A percentile compares a stretch with the other conserved stretches of the same genome.
phyloP scores from a whole-genome alignment of 1,140 invertebrate species.

The Cyclina sinensis region DNA sequence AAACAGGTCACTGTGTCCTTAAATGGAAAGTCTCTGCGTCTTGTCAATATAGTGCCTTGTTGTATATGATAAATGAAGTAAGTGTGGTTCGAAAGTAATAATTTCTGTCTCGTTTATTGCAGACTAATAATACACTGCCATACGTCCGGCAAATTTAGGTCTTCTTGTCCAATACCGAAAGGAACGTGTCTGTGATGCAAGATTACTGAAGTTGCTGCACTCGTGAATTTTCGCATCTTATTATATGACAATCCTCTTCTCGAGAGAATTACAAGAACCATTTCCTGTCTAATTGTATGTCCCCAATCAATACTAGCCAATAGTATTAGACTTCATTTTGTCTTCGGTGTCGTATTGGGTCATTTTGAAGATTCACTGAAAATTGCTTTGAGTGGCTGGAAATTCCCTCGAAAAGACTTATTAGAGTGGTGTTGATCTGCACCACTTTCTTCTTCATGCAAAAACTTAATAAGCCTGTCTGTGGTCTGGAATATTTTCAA shows the following conservation, averaged over 20 bases:
- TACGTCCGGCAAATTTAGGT: not conserved
- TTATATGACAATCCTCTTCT: not conserved
- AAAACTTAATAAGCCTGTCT: no score
- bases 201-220: not conserved
- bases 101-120: not conserved
- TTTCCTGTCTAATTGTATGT: not conserved
- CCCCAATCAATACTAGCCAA: conserved; percentile 19
- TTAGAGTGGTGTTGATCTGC: no score
- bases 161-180: not conserved
- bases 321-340: not conserved
- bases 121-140: not conserved
- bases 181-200: not conserved
- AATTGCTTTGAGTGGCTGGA: conserved; percentile 3
- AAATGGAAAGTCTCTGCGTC: no score
- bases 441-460: no score
- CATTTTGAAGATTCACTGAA: conserved; percentile 17
- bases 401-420: not conserved
- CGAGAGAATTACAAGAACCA: not conserved
- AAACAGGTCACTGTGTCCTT: no score
- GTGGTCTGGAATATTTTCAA: no score
- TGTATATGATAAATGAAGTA: no score
- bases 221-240: not conserved
- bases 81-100: not conserved
- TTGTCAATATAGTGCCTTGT: no score
- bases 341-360: not conserved